phyloP scores from a whole-genome alignment of 2,888 invertebrate genomes.

The Drosophila testacea region DNA sequence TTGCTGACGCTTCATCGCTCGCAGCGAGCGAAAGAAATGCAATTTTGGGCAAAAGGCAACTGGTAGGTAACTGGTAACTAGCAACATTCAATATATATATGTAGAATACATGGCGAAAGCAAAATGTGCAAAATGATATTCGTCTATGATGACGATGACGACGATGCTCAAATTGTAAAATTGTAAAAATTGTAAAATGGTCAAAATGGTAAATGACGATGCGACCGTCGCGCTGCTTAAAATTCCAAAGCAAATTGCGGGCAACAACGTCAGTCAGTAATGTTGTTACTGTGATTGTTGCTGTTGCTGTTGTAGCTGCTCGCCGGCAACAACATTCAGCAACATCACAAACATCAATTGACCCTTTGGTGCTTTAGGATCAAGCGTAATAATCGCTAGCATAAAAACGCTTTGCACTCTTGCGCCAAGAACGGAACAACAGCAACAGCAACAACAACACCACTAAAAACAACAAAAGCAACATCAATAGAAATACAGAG shows the following conservation, averaged over 20 bases:
- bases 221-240: slow-evolving; percentile 76
- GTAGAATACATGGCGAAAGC: slow-evolving; percentile 43
- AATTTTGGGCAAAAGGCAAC: slow-evolving; percentile 42
- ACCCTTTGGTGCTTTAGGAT: slow-evolving; percentile 82
- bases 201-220: slow-evolving; percentile 59
- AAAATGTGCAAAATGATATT: slow-evolving; percentile 62
- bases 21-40: slow-evolving; percentile 49
- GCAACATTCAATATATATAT: slow-evolving; percentile 29
- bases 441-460: slow-evolving; percentile 15
- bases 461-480: slow-evolving; percentile 2
- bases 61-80: slow-evolving; percentile 1
- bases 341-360: slow-evolving; percentile 83
- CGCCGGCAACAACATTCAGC: slow-evolving; percentile 68
- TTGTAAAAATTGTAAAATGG: slow-evolving; percentile 30
- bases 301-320: slow-evolving; percentile 29
- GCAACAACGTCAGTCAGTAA: slow-evolving; percentile 57
- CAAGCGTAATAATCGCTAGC: slow-evolving; percentile 83
- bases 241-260: slow-evolving; percentile 82
- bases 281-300: slow-evolving; percentile 53
- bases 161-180: slow-evolving; percentile 42
- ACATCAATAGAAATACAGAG: slow-evolving; percentile 10
- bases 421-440: slow-evolving; percentile 53
- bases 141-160: slow-evolving; percentile 45
- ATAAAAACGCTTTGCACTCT: slow-evolving; percentile 82
- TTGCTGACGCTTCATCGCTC: slow-evolving; percentile 67